phyloP scores from a whole-genome alignment of 2,113 vertebrate genomes.

The Mormyrus lacerda region DNA sequence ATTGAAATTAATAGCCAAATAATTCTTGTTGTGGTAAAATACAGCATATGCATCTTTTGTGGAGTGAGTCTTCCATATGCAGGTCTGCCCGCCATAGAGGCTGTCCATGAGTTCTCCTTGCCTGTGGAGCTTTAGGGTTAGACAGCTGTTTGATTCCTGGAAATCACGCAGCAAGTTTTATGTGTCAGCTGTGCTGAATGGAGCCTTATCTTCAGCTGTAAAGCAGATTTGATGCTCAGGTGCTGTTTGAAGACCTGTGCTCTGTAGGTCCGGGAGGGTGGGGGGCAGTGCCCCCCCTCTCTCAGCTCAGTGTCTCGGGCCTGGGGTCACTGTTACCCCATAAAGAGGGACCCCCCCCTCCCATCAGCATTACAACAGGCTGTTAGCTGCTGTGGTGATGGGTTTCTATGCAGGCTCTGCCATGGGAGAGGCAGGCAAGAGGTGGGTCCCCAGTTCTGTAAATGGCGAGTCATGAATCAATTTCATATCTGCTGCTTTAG shows the following conservation, averaged over 20 bases:
- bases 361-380: background rate
- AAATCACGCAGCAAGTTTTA: background rate
- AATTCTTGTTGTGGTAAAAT: background rate
- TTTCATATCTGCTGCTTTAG: slow-evolving; percentile 41
- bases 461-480: slow-evolving; percentile 50
- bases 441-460: slow-evolving; percentile 32
- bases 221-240: background rate
- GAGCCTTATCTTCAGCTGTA: background rate
- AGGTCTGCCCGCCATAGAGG: background rate
- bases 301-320: background rate
- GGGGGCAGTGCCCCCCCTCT: background rate
- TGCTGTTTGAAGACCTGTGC: background rate
- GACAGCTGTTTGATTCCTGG: background rate
- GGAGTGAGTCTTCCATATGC: background rate
- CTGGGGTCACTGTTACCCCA: slow-evolving; percentile 25
- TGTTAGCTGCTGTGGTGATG: background rate
- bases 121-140: background rate
- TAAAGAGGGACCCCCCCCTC: background rate
- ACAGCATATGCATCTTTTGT: background rate
- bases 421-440: background rate
- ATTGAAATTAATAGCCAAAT: background rate
- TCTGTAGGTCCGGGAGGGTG: background rate
- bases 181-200: background rate
- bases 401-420: background rate
- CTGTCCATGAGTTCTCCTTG: background rate